Conservation (phyloP, 2,888 invertebrate species). For the Apotomis turbidana region DNA sequence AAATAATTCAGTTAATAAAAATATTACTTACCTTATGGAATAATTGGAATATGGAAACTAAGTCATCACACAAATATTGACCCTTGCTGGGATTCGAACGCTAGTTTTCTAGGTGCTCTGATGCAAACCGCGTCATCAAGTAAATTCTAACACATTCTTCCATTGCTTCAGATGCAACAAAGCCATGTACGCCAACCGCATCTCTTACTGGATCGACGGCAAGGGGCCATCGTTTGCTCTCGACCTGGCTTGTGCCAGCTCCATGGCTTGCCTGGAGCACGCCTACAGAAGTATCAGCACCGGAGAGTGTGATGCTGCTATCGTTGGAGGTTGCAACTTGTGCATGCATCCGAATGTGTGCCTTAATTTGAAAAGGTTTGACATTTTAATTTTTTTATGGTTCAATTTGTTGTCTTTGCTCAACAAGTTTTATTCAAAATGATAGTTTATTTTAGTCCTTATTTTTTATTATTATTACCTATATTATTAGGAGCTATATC, state of each 20-base stretch:
- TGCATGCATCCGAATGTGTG: slow-evolving; percentile 76
- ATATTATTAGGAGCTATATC: too few species aligned
- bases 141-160: background rate
- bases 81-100: too few species aligned
- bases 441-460: too few species aligned
- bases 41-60: too few species aligned
- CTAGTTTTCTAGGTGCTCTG: too few species aligned
- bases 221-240: slow-evolving; percentile 65
- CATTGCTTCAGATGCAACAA: slow-evolving; percentile 56
- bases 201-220: slow-evolving; percentile 68
- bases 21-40: too few species aligned
- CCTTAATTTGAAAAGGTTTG: slow-evolving; percentile 57
- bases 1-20: too few species aligned
- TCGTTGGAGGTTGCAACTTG: slow-evolving; percentile 85
- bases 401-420: background rate
- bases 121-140: too few species aligned
- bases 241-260: slow-evolving; percentile 60
- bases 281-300: slow-evolving; percentile 58
- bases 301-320: slow-evolving; percentile 75
- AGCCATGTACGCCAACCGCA: slow-evolving; percentile 67
- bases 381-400: background rate
- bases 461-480: too few species aligned
- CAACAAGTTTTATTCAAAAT: too few species aligned
- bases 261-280: slow-evolving; percentile 60
- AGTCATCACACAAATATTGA: too few species aligned